Evolutionary conservation across 2,797 vertebrate species (phyloP).

Genomic region (Crenichthys baileyi): DNA sequence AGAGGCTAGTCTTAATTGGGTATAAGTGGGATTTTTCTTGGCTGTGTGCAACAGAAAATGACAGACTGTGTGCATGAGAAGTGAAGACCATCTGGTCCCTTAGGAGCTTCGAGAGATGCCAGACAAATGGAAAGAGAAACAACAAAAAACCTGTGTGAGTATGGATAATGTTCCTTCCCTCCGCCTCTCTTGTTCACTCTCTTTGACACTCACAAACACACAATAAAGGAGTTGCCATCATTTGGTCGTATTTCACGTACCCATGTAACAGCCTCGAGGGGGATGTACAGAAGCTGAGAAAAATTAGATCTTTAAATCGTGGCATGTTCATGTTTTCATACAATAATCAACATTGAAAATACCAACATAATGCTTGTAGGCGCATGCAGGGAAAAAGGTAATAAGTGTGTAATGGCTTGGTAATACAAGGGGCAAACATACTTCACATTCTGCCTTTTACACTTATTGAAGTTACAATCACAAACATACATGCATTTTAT

Average conservation of each 20-base stretch:
- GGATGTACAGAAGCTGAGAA: conserved; percentile 37
- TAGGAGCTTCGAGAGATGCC: conserved; percentile 64
- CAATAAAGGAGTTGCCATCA: conserved; percentile 49
- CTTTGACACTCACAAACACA: conserved; percentile 18
- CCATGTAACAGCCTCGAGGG: conserved; percentile 47
- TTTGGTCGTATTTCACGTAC: conserved; percentile 54
- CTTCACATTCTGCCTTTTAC: conserved; percentile 52
- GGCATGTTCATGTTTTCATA: conserved; percentile 62
- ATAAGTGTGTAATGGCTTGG: conserved; percentile 55
- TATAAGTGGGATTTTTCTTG: conserved; percentile 78
- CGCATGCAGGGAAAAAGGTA: conserved; percentile 42
- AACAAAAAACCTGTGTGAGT: conserved; percentile 63
- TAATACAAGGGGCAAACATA: conserved; percentile 68
- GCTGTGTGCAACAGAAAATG: conserved; percentile 71
- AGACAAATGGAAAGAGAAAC: conserved; percentile 75
- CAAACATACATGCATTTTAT: background rate
- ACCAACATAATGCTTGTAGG: conserved; percentile 58
- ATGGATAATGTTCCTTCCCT: conserved; percentile 31
- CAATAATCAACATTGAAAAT: conserved; percentile 71
- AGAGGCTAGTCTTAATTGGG: conserved; percentile 77
- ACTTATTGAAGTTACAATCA: background rate
- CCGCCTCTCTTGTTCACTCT: conserved; percentile 10
- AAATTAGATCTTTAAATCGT: conserved; percentile 59
- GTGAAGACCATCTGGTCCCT: conserved; percentile 79
- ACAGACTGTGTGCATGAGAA: conserved; percentile 73